Evolutionary conservation across 2,113 vertebrate species (phyloP), one percentile per base, ranked within the genome.

Genomic region (Myocastor coypus): DNA sequence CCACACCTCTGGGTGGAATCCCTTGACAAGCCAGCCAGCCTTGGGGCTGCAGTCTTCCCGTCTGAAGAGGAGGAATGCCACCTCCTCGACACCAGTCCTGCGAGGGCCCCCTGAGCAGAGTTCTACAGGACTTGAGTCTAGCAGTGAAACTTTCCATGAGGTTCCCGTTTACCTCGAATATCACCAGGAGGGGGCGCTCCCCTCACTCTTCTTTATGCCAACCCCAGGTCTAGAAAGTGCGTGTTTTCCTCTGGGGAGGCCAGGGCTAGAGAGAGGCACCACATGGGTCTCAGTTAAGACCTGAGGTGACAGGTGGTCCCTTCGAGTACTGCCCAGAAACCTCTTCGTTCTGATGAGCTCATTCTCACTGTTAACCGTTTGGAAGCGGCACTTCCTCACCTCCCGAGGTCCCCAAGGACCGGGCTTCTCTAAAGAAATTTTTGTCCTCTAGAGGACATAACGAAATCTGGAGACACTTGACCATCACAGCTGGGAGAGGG

Each of bases 261-360:
- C 26, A 13, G 4, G n/a, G 50, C 59, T 7, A 37, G 52, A 26
- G 16, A 46, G 28, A 28, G 84, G 69, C 30, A 24, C 42, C 28
- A 19, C 20, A 1, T 0, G 0, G 50, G 3, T 22, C 0, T 28
- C 8, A 22, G 7, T 2, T 28, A 7, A 82, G 75, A n/a, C 34
- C 28, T 40, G 22, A 5, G 19, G 14, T 52, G 3, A 28, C 66
- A 46, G 24, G 46, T 46, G 84, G 7, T 3, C 46, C 7, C 30
- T 59, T 69, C 0, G 8, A 0, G 55, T 4, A 16, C 24, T 91
- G 52, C 73, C 66, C 64, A 5, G 55, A 26, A 57, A 6, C 82
- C 26, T 12, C 1, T 46, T 84, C 40, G 20, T 75, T 80, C 57
- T 63, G 28, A 28, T 73, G 82, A 86, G 37, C 93, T 68, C 22